Conservation (phyloP, 2,888 invertebrate species). For the Patella ulyssiponensis region DNA sequence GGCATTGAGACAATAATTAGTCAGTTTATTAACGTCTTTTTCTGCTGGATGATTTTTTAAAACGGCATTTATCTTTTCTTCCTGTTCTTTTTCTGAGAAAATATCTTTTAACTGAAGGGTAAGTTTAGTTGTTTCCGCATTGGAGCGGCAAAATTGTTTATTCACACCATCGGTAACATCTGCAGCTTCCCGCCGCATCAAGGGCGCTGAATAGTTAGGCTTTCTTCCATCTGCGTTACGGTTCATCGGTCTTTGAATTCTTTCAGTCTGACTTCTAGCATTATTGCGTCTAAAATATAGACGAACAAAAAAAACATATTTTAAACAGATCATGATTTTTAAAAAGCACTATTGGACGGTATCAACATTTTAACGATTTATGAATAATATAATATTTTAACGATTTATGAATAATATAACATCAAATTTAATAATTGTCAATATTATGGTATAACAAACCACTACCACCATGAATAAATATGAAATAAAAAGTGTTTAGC, state of each 20-base stretch:
- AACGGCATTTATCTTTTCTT: conserved; percentile 45
- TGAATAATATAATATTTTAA: no score
- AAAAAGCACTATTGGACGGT: no score
- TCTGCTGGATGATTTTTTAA: conserved; percentile 55
- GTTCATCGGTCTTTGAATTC: background rate
- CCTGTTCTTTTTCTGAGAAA: conserved; percentile 50
- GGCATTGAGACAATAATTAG: conserved; percentile 57
- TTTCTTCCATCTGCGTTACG: background rate
- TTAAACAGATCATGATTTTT: background rate
- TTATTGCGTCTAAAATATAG: background rate
- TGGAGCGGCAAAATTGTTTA: conserved; percentile 26
- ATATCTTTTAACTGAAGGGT: conserved; percentile 44
- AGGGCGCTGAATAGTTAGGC: background rate
- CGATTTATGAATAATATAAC: no score
- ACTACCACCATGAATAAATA: no score
- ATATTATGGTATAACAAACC: no score
- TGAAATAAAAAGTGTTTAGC: no score
- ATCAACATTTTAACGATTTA: no score
- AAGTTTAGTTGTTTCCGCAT: conserved; percentile 44
- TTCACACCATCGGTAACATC: conserved; percentile 20
- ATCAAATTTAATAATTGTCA: no score
- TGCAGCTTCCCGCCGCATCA: background rate
- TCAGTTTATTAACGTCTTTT: conserved; percentile 53
- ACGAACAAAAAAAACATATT: conserved; percentile 8
- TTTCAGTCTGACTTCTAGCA: conserved; percentile 9